Evolutionary conservation across 2,113 vertebrate species (phyloP).

Genomic region (Natator depressus): DNA sequence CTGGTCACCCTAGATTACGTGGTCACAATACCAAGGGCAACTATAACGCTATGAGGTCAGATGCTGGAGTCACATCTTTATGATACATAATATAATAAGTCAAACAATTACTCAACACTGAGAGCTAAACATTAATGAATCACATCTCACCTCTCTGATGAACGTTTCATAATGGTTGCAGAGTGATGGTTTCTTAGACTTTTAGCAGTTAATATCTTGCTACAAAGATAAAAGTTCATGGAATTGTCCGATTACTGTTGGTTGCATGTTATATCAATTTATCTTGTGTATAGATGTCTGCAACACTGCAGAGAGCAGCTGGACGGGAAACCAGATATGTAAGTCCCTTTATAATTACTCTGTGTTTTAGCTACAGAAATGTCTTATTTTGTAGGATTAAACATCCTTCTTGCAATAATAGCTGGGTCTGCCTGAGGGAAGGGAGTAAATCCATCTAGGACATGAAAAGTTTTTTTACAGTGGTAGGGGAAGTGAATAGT

Average conservation of each 20-base stretch:
- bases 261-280: conserved; percentile 21
- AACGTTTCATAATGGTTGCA: neutral
- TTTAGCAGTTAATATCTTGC: neutral
- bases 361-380: neutral
- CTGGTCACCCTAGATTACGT: no score
- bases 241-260: conserved; percentile 4
- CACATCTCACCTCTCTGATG: neutral
- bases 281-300: conserved; percentile 66
- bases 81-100: neutral
- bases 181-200: neutral
- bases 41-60: neutral
- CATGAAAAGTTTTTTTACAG: neutral
- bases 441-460: neutral
- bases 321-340: conserved; percentile 98
- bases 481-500: neutral
- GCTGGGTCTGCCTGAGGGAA: neutral
- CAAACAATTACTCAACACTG: neutral
- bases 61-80: neutral
- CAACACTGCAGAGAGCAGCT: conserved; percentile 79
- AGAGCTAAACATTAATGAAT: neutral
- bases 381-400: neutral
- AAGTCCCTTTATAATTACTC: conserved; percentile 70
- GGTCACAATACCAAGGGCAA: neutral
- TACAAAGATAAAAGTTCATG: neutral
- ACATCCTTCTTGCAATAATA: neutral